These are phyloP conservation scores for Amniataba percoides DNA, from an alignment of 2,797 vertebrate genomes.

Conservation along the genomic window DNA sequence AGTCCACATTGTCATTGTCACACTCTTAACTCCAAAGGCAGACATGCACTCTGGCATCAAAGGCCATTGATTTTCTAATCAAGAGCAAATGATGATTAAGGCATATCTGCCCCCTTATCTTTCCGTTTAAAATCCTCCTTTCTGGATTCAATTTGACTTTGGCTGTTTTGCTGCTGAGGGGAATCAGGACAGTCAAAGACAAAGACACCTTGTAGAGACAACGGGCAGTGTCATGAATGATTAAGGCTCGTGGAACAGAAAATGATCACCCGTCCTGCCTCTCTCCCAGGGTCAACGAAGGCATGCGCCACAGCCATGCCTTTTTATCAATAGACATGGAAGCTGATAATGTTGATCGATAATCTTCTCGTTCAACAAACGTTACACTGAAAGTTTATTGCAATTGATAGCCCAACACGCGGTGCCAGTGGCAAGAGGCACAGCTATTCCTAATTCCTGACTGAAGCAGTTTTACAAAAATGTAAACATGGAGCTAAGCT, in stretches of 20 bases:
- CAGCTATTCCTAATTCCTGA: slow-evolving; percentile 51
- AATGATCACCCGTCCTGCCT: slow-evolving; percentile 67
- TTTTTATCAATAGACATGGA: slow-evolving; percentile 51
- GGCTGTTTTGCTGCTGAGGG: slow-evolving; percentile 78
- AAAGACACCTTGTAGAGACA: slow-evolving; percentile 84
- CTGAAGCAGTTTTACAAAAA: slow-evolving; percentile 51
- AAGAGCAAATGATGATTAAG: slow-evolving; percentile 88
- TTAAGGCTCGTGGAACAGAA: slow-evolving; percentile 72
- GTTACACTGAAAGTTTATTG: slow-evolving; percentile 48
- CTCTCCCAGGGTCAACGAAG: slow-evolving; percentile 56
- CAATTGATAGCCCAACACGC: slow-evolving; percentile 41
- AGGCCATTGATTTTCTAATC: slow-evolving; percentile 90
- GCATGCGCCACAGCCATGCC: slow-evolving; percentile 31
- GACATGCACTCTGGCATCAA: slow-evolving; percentile 87
- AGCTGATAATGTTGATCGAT: slow-evolving; percentile 51
- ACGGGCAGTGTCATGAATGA: slow-evolving; percentile 75
- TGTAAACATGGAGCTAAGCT: slow-evolving; percentile 55
- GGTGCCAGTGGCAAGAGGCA: slow-evolving; percentile 26
- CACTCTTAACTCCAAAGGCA: slow-evolving; percentile 86
- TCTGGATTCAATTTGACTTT: slow-evolving; percentile 86
- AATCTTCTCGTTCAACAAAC: slow-evolving; percentile 54
- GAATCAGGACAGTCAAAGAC: slow-evolving; percentile 79
- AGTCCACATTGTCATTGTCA: slow-evolving; percentile 87
- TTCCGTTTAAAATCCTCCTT: slow-evolving; percentile 85
- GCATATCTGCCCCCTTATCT: slow-evolving; percentile 88